Conservation (phyloP, 1,140 invertebrate genomes). For the Drosophila lowei region DNA sequence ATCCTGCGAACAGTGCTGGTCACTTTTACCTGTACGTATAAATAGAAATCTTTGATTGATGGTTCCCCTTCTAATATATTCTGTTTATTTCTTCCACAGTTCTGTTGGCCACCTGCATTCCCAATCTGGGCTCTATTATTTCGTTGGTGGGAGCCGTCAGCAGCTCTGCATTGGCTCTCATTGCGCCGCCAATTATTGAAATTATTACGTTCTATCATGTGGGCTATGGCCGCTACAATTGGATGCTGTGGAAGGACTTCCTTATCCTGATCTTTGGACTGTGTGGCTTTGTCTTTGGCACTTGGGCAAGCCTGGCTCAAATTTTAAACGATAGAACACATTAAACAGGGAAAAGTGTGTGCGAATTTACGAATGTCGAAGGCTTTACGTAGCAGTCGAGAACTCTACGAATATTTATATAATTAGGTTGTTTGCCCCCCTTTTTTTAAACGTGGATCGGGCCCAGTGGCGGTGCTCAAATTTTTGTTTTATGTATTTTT, state of each 20-base stretch:
- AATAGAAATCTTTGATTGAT: too few species aligned
- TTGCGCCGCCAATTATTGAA: conserved; percentile 95
- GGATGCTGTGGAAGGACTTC: conserved; percentile 89
- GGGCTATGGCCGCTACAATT: conserved; percentile 86
- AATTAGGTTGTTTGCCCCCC: conserved; percentile 32
- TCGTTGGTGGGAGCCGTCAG: conserved; percentile 95
- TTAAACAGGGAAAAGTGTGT: conserved; percentile 42
- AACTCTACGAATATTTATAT: conserved; percentile 25
- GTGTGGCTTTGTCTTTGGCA: conserved; percentile 90
- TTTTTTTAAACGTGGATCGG: conserved; percentile 4
- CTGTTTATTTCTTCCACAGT: conserved; percentile 84
- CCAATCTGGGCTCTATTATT: conserved; percentile 94
- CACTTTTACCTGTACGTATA: conserved; percentile 90
- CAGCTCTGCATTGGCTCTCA: conserved; percentile 93
- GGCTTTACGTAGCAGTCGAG: conserved; percentile 63
- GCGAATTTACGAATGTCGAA: conserved; percentile 67
- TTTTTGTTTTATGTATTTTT: conserved; percentile 37
- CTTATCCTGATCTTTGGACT: conserved; percentile 89
- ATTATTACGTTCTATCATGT: conserved; percentile 91
- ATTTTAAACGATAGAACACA: conserved; percentile 83
- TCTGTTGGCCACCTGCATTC: conserved; percentile 91
- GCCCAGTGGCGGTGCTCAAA: conserved; percentile 25
- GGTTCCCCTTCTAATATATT: too few species aligned
- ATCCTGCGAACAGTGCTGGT: conserved; percentile 88
- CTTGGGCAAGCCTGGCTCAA: conserved; percentile 89